Evolutionary conservation across 1,140 invertebrate species (phyloP).

Genomic region (Oscheius sp.): DNA sequence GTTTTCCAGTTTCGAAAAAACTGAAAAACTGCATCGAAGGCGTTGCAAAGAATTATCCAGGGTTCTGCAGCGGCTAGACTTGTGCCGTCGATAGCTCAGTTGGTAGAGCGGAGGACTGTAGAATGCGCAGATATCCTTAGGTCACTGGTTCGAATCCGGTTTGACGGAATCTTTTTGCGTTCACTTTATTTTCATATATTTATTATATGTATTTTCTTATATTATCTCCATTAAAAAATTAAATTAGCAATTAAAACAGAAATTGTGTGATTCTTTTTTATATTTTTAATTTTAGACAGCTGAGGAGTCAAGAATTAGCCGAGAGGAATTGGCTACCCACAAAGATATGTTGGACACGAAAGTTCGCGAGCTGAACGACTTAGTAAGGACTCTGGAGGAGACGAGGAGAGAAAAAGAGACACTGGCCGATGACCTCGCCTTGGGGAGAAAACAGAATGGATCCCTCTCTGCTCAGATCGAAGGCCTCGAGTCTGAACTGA

Average conservation of each 20-base stretch:
- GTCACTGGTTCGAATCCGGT: not conserved
- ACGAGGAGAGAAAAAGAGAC: slow-evolving; percentile 13
- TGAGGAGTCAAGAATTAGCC: not conserved
- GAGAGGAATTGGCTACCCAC: not conserved
- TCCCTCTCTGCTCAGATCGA: slow-evolving; percentile 7
- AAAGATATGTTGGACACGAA: not conserved
- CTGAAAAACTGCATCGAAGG: too few species aligned
- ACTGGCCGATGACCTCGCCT: not conserved
- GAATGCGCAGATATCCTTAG: slow-evolving; percentile 1
- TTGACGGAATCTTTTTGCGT: too few species aligned
- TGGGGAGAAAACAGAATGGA: not conserved
- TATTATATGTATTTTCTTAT: too few species aligned
- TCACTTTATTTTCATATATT: too few species aligned
- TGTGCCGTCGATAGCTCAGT: slow-evolving; percentile 41
- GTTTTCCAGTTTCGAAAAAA: too few species aligned
- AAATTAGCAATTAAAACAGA: too few species aligned
- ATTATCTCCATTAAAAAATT: too few species aligned
- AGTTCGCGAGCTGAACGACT: not conserved
- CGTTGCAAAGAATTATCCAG: too few species aligned
- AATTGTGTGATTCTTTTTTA: too few species aligned
- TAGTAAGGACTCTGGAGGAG: slow-evolving; percentile 9
- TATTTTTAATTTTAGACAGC: not conserved
- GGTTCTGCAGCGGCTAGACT: too few species aligned
- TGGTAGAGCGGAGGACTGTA: slow-evolving; percentile 52
- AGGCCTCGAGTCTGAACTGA: not conserved